Percentiles rank a stretch among this genome's conserved stretches.
Conservation (phyloP, 2,888 invertebrate genomes). For the Exocentrus adspersus region DNA sequence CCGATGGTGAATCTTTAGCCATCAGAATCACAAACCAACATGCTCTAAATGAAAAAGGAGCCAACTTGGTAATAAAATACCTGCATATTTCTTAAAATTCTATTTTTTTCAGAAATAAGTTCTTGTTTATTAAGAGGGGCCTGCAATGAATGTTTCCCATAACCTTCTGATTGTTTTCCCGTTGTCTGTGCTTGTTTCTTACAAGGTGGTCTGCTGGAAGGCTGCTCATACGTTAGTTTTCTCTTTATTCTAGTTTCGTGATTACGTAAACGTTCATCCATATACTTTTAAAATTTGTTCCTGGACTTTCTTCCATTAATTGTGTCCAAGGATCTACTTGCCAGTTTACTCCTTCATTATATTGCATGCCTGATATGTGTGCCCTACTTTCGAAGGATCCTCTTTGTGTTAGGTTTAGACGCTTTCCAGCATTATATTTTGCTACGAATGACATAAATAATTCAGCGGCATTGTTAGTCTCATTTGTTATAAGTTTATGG, state of each 20-base stretch:
- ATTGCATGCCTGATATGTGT: neutral
- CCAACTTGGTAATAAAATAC: neutral
- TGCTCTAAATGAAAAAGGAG: too few species aligned
- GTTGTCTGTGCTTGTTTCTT: neutral
- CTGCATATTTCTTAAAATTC: slow-evolving; percentile 1
- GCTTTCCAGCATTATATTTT: slow-evolving; percentile 11
- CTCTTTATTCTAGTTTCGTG: too few species aligned
- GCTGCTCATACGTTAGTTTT: neutral
- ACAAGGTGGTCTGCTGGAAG: too few species aligned
- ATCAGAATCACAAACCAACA: too few species aligned
- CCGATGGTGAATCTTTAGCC: too few species aligned
- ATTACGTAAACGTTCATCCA: neutral
- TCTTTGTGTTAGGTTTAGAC: slow-evolving; percentile 13
- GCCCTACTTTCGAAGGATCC: slow-evolving; percentile 10
- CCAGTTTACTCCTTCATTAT: neutral
- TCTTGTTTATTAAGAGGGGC: neutral
- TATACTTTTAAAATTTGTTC: neutral
- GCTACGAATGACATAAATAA: slow-evolving; percentile 13
- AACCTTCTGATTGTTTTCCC: neutral
- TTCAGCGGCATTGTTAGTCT: slow-evolving; percentile 1
- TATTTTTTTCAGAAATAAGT: slow-evolving; percentile 1
- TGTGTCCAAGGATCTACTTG: neutral
- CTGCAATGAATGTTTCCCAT: neutral
- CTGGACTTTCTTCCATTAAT: neutral
- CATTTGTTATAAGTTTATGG: neutral